Evolutionary conservation across 2,888 invertebrate species (phyloP).

Genomic region (Drosophila trichaetosa): DNA sequence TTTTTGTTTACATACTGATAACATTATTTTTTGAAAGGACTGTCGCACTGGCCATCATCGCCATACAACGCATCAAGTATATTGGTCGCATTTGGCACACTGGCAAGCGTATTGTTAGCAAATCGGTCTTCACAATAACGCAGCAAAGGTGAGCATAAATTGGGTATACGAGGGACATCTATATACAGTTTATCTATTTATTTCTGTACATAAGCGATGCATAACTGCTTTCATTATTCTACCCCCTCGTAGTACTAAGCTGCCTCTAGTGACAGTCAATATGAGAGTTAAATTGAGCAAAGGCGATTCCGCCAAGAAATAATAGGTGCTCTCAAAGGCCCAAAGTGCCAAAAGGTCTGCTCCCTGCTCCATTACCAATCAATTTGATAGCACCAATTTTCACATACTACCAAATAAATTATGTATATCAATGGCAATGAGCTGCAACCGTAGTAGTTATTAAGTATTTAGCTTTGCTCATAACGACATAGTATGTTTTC

Average conservation of each 20-base stretch:
- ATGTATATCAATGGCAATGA: constrained; percentile 16
- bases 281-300: constrained; percentile 81
- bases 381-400: constrained; percentile 26
- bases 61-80: constrained; percentile 88
- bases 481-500: constrained; percentile 16
- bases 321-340: constrained; percentile 49
- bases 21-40: constrained; percentile 84
- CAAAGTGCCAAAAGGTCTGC: constrained; percentile 61
- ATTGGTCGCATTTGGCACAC: constrained; percentile 88
- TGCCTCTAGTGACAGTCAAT: constrained; percentile 81
- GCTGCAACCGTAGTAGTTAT: constrained; percentile 23
- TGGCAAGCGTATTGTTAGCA: constrained; percentile 87
- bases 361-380: constrained; percentile 45
- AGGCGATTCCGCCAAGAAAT: constrained; percentile 65
- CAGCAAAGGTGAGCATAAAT: constrained; percentile 82
- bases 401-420: constrained; percentile 21
- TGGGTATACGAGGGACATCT: neutral
- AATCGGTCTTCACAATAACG: constrained; percentile 84
- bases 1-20: neutral
- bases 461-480: constrained; percentile 14
- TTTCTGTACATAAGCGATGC: constrained; percentile 56
- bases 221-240: constrained; percentile 53
- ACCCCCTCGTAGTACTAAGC: constrained; percentile 63
- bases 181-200: constrained; percentile 6
- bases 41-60: constrained; percentile 86